phyloP scores from a whole-genome alignment of 2,113 vertebrate species.

The Scolopax mira region DNA sequence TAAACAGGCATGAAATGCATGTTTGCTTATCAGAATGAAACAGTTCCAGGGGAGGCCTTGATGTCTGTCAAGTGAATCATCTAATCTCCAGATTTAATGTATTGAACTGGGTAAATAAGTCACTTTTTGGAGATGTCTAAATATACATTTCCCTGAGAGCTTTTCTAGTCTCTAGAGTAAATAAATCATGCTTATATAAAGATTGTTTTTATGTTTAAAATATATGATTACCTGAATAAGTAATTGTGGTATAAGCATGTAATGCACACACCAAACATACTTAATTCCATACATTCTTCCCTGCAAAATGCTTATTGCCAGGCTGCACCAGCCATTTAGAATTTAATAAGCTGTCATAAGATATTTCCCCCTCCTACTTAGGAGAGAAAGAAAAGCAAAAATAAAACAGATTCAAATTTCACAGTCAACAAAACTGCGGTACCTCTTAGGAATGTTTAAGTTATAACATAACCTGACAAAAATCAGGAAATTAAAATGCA shows the following conservation, averaged over 20 bases:
- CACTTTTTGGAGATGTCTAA: not conserved
- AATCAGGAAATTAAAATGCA: conserved; percentile 2
- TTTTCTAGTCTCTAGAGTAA: not conserved
- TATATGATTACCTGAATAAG: not conserved
- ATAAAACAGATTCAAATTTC: not conserved
- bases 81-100: not conserved
- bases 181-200: not conserved
- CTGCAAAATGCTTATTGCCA: not conserved
- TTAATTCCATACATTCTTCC: not conserved
- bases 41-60: conserved; percentile 4
- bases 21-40: conserved; percentile 41
- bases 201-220: not conserved
- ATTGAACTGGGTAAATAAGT: conserved; percentile 19
- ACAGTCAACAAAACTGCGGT: not conserved
- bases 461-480: conserved; percentile 3
- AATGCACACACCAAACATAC: not conserved
- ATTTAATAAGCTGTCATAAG: conserved; percentile 2
- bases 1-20: conserved; percentile 16
- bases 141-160: not conserved
- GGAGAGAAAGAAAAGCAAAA: not conserved
- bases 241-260: not conserved
- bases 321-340: not conserved
- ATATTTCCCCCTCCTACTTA: not conserved
- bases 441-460: not conserved
- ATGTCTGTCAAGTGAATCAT: conserved; percentile 46